Evolutionary conservation across 2,888 invertebrate species (phyloP), one percentile per base, ranked within the genome.

Genomic region (Apantesis nais): DNA sequence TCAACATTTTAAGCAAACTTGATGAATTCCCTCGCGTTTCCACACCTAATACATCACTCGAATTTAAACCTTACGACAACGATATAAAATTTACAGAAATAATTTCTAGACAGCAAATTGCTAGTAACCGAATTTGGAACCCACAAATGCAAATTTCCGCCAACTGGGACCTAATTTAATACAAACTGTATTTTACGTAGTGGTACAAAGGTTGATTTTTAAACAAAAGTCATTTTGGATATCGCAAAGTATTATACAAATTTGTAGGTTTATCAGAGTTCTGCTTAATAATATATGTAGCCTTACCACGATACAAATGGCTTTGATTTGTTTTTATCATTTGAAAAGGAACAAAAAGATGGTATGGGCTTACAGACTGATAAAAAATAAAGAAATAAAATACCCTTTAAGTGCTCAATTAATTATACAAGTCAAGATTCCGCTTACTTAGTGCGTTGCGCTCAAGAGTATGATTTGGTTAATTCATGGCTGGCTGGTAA

Each of bases 281-380:
- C 75, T 78, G 78, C 83, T 89, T 86, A 86, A 90, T 90, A 90
- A 90, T 90, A 88, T 90, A 90, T 90, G 90, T 89, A 86, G 83
- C 81, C 77, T 78, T 67, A 70, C 86, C 88, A 83, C 88, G 85
- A 83, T 85, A 88, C 88, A 89, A 90, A 88, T 86, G 85, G 85
- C 87, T 90, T 88, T 89, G 90, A 90, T 90, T 91, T 88, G 86
- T 86, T 88, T 82, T 82, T 85, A 76, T 74, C 77, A 76, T 77
- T 78, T 63, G 52, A 64, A 77, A 77, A 70, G 75, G 81, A 83
- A 81, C 67, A 75, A 63, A 14, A 71, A 34, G 75, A 75, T 11
- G 68, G 16, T 70, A n/a, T 66, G 73, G 74, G 74, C 29, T 60
- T 74, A 58, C 31, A 44, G 29, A 29, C 29, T 22, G 9, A 9